Conservation (phyloP, 2,113 vertebrate genomes). For the Corythaeola cristata region DNA sequence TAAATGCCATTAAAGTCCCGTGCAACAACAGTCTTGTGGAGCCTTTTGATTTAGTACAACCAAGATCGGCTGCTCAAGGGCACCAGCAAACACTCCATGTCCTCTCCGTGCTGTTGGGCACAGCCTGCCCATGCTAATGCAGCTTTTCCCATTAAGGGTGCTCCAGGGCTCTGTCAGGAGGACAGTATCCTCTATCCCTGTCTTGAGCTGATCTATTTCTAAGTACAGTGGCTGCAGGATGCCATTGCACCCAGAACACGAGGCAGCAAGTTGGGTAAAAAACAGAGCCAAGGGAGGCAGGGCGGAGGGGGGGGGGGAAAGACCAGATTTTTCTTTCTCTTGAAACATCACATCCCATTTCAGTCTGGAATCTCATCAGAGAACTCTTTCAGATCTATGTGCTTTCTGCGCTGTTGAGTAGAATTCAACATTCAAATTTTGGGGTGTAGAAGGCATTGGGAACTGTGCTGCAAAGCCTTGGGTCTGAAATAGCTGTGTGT, state of each 20-base stretch:
- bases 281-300: too few relatives aligned
- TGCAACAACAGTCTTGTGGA: background rate
- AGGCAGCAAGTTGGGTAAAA: too few relatives aligned
- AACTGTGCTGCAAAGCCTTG: background rate
- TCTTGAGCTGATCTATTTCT: background rate
- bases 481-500: background rate
- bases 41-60: background rate
- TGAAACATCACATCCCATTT: background rate
- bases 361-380: background rate
- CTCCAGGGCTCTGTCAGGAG: background rate
- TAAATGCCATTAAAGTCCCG: conserved; percentile 19
- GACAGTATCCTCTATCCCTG: background rate
- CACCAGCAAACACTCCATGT: background rate
- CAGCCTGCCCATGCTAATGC: background rate
- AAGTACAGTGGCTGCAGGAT: background rate
- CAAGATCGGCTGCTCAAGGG: conserved; percentile 14
- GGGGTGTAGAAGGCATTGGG: background rate
- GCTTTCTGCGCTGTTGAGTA: background rate
- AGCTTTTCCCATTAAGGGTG: background rate
- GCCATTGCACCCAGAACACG: background rate
- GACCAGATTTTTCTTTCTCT: background rate
- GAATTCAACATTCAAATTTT: background rate
- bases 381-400: background rate
- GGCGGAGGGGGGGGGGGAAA: accelerated
- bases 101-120: background rate